Conservation (phyloP, 1,140 invertebrate species). For the Hyles vespertilio region DNA sequence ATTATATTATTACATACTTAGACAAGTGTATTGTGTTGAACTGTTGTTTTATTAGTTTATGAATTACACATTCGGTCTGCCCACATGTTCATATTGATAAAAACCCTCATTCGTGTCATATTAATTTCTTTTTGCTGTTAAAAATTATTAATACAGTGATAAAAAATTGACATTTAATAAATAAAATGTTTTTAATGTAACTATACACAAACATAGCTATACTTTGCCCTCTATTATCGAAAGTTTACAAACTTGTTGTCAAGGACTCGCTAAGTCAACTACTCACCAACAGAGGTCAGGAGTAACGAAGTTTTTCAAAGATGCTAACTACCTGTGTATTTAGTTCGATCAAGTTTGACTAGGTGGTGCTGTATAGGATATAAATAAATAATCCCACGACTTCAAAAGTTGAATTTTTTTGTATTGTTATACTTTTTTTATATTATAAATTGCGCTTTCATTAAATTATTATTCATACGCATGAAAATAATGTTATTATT, state of each 20-base stretch:
- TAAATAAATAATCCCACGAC: not conserved
- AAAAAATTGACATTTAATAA: too few relatives aligned
- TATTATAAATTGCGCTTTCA: too few relatives aligned
- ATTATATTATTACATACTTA: slow-evolving; percentile 19
- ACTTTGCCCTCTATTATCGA: slow-evolving; percentile 39
- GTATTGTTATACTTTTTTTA: too few relatives aligned
- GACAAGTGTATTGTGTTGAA: slow-evolving; percentile 12
- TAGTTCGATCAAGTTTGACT: slow-evolving; percentile 28
- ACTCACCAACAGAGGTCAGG: slow-evolving; percentile 40
- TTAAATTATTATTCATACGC: too few relatives aligned
- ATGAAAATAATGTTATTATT: too few relatives aligned
- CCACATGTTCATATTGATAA: too few relatives aligned
- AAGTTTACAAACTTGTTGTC: slow-evolving; percentile 4
- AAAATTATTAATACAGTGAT: too few relatives aligned
- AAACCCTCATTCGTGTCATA: too few relatives aligned
- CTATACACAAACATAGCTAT: not conserved
- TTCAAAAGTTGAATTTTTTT: too few relatives aligned
- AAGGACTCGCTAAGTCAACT: slow-evolving; percentile 13
- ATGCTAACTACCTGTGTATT: slow-evolving; percentile 23
- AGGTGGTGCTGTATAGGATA: slow-evolving; percentile 30
- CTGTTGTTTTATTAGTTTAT: slow-evolving; percentile 5
- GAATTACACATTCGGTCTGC: not conserved
- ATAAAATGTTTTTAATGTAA: too few relatives aligned
- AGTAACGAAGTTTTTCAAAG: slow-evolving; percentile 24
- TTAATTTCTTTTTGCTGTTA: too few relatives aligned